Base-by-base conservation (phyloP, 2,888 invertebrate genomes). In the Nomada lathburiana region DNA sequence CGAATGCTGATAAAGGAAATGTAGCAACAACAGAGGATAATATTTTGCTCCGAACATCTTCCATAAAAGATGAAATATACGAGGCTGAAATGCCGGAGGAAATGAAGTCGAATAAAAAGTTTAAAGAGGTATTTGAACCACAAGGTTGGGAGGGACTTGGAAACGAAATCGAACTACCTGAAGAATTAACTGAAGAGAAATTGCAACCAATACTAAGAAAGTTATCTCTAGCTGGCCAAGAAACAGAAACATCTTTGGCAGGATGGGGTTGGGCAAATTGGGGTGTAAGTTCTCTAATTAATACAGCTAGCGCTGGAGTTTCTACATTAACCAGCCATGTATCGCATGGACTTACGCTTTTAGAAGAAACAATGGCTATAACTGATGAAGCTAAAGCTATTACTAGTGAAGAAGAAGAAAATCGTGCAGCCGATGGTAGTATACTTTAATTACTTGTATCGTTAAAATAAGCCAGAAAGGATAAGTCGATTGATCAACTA, bases 331-430 rank as follows among this genome's bases (percentile, higher is more conserved):
- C 97, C 3, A 96, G 94, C 84, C 97, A 97, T 89, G 97, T 98
- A 50, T 97, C 97, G 53, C 97, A 98, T 94, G 97, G 98, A 3
- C 94, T 98, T 76, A 95, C 96, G 68, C 96, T 97, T 16, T 92
- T 98, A 78, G 98, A 98, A 94, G 96, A 96, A 57, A 96, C 97
- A 18, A 96, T 98, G 52, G 98, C 98, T 3, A 97, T 97, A 0
- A 98, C 98, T 0, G 96, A 97, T 89, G 97, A 98, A 0, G 97
- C 96, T 91, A 97, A 98, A 90, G 90, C 98, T 75, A 97, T 97
- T 0, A 94, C 95, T 72, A 80, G 36, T 53, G 88, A 90, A 53
- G 64, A 81, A 42, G 77, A 87, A 47, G 85, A 76, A 64, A 13
- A 47, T 60, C 26, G 23, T 11, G 16, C 7, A 62, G 23, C 4